Evolutionary conservation across 2,113 vertebrate genomes (phyloP).

Genomic region (Mustelus asterias): DNA sequence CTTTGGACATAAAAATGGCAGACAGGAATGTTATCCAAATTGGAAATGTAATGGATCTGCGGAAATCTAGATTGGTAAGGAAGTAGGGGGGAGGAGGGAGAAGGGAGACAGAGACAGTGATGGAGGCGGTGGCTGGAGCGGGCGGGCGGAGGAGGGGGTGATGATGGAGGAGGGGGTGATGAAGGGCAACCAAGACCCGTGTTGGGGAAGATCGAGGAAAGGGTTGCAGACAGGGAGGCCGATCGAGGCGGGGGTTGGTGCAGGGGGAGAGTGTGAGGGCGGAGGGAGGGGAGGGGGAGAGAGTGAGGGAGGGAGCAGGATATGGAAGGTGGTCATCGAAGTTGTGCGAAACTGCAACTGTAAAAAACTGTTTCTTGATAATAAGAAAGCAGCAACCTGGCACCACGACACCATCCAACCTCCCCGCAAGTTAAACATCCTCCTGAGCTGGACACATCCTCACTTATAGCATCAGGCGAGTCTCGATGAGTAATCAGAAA

Average conservation of each 20-base stretch:
- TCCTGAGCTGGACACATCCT: background rate
- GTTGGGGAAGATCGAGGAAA: no score
- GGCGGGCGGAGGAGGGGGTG: background rate
- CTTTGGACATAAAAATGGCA: background rate
- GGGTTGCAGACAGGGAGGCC: background rate
- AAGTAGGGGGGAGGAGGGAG: background rate
- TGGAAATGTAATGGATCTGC: background rate
- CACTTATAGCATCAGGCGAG: background rate
- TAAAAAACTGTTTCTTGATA: background rate
- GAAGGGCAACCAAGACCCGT: background rate
- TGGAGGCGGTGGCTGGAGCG: no score
- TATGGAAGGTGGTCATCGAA: background rate
- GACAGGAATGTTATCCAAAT: background rate
- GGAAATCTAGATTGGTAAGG: background rate
- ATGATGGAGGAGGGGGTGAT: background rate
- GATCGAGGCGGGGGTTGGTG: no score
- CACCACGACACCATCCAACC: background rate
- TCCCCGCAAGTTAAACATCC: background rate
- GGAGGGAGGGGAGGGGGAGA: background rate
- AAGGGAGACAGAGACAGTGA: background rate
- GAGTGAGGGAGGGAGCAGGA: background rate
- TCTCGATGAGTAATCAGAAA: background rate
- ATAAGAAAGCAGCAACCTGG: background rate
- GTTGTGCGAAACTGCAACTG: background rate
- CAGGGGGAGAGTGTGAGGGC: background rate